Evolutionary conservation across 1,140 invertebrate species (phyloP), one percentile per base, ranked within the genome.

Genomic region (Polypedilum pembai): DNA sequence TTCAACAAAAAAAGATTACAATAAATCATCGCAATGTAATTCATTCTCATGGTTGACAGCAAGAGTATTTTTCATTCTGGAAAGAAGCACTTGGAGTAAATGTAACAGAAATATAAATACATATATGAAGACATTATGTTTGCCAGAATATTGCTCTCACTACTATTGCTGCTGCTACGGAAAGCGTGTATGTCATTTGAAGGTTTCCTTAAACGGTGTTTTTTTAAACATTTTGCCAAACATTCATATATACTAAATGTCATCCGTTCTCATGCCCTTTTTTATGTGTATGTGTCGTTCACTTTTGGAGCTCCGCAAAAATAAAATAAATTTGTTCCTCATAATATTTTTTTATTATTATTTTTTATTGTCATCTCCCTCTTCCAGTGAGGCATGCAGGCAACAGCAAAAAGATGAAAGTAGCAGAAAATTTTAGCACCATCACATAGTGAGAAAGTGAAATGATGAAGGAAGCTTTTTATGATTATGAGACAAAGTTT

Each of bases 191-290:
- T 69, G 45, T 56, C 45, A 56, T 69, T 69, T 69, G 17, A 20
- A 21, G 65, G 65, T 69, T 69, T 69, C 65, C 65, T 69, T 69
- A 21, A 69, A 69, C 20, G 65, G 65, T 69, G 65, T 18, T 56
- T n/a, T 56, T 56, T 56, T 56, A 56, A 56, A 56, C 45, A 56
- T 56, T 56, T 56, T 56, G 10, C 45, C 45, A 56, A 56, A 56
- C 45, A 56, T 56, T 12, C n/a, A 56, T n/a, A n/a, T 56, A 56
- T 56, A 56, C 45, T 56, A 56, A 56, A 56, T 56, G 45, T 56
- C 45, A 56, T 56, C 45, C 45, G 45, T 56, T 56, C 45, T 33
- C 24, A 33, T 33, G 24, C 24, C 24, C 24, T 33, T 33, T 33
- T 56, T 56, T 56, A 12, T n/a, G 45, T 33, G 24, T 33, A 5